Percentiles rank a stretch among this genome's conserved stretches.
Conservation (phyloP, 2,888 invertebrate genomes). For the Liopterus haemorrhoidalis region DNA sequence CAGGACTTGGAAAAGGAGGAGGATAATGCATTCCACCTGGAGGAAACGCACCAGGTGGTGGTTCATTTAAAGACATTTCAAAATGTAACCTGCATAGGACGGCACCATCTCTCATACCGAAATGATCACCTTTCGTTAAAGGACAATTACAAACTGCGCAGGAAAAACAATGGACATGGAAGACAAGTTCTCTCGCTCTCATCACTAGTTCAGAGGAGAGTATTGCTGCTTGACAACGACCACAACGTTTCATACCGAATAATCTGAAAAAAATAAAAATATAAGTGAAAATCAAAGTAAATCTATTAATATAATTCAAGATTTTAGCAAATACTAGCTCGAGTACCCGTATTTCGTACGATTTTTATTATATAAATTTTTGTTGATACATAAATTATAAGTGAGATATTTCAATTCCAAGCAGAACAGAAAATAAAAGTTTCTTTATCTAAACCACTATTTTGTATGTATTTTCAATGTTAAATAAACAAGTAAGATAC, state of each 20-base stretch:
- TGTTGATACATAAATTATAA: no score
- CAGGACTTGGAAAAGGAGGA: constrained; percentile 52
- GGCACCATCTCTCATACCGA: constrained; percentile 83
- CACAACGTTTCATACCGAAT: constrained; percentile 84
- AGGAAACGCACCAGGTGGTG: constrained; percentile 44
- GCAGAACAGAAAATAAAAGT: no score
- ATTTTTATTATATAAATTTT: no score
- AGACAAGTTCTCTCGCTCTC: constrained; percentile 87
- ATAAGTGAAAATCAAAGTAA: constrained; percentile 1
- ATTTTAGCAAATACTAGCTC: no score
- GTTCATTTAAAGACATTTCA: constrained; percentile 48
- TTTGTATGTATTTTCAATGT: no score
- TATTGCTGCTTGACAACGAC: constrained; percentile 83
- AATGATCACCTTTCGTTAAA: constrained; percentile 89
- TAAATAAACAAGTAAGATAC: no score
- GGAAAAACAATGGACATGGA: constrained; percentile 92
- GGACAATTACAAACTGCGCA: constrained; percentile 83
- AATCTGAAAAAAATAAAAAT: constrained; percentile 58
- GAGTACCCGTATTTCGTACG: no score
- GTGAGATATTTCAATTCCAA: no score
- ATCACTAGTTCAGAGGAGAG: constrained; percentile 89
- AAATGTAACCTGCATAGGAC: constrained; percentile 79
- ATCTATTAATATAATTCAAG: background rate
- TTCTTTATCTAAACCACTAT: no score
- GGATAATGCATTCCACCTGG: constrained; percentile 50